Evolutionary conservation across 2,113 vertebrate species (phyloP), one percentile per base, ranked within the genome.

Genomic region (Vulpes lagopus): DNA sequence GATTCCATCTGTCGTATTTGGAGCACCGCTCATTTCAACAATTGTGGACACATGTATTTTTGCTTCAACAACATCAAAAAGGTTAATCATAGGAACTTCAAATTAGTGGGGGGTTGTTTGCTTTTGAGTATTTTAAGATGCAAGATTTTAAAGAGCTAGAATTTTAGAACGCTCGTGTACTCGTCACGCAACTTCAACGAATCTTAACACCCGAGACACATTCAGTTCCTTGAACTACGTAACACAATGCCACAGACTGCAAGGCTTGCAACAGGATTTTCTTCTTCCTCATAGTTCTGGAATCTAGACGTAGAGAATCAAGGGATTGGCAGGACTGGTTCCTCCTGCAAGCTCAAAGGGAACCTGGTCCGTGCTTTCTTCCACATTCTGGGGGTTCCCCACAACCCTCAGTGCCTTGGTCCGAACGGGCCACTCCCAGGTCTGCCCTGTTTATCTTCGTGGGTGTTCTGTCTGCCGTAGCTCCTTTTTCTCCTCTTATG

Each of bases 11-110:
- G n/a, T 49, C 79, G 25, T 65, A 79, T 38, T 32, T 65, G 30
- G 11, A 83, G 12, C 11, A 71, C 30, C 79, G n/a, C 4, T 79
- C 20, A 35, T 30, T 87, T 86, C 86, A 9, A 2, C 76, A 84
- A 53, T 84, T 91, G 60, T 12, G 11, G 5, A 88, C 7, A 57
- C 2, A 71, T n/a, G 30, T 82, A 53, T 53, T 84, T 87, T 83
- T 85, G 67, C 51, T 90, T 89, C 62, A 76, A 32, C n/a, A 51
- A 57, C 30, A 89, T 20, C 25, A 35, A 53, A 89, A 95, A 74
- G 51, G 27, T 82, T 76, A 81, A 95, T 55, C 62, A 81, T 22
- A 69, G 25, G 82, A 82, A 64, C 93, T 49, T 90, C 64, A 87
- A 79, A 64, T 27, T 82, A 57, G 14, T 79, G 35, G 32, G 15